Evolutionary conservation across 2,113 vertebrate species (phyloP).

Genomic region (Calidris pugnax): DNA sequence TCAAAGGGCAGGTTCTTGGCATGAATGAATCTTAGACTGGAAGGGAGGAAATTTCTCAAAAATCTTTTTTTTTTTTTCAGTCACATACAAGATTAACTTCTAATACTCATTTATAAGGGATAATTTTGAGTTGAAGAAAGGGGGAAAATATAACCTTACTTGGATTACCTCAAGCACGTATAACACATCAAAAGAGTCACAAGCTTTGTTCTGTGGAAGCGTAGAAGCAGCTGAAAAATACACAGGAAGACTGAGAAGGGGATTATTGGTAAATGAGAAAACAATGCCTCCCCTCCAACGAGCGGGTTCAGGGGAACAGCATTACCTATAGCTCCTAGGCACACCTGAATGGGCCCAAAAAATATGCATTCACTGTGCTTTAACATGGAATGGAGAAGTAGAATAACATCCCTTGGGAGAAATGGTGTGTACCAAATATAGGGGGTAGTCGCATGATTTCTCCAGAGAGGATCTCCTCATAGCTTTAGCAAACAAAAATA

Average conservation of each 20-base stretch:
- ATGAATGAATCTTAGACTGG: neutral
- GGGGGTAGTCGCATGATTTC: neutral
- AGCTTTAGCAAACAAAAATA: neutral
- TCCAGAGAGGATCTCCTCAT: neutral
- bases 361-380: neutral
- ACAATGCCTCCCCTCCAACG: neutral
- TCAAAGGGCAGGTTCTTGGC: neutral
- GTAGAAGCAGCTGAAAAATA: neutral
- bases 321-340: neutral
- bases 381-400: neutral
- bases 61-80: neutral
- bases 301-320: neutral
- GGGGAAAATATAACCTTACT: neutral
- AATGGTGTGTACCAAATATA: neutral
- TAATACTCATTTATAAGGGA: neutral
- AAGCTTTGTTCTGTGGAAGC: neutral
- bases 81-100: neutral
- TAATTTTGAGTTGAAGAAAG: neutral
- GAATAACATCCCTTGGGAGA: neutral
- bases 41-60: neutral
- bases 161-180: neutral
- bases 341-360: neutral
- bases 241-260: neutral
- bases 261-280: neutral
- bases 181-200: neutral